Base-by-base conservation (phyloP, 2,797 vertebrate genomes). In the Leuciscus waleckii region DNA sequence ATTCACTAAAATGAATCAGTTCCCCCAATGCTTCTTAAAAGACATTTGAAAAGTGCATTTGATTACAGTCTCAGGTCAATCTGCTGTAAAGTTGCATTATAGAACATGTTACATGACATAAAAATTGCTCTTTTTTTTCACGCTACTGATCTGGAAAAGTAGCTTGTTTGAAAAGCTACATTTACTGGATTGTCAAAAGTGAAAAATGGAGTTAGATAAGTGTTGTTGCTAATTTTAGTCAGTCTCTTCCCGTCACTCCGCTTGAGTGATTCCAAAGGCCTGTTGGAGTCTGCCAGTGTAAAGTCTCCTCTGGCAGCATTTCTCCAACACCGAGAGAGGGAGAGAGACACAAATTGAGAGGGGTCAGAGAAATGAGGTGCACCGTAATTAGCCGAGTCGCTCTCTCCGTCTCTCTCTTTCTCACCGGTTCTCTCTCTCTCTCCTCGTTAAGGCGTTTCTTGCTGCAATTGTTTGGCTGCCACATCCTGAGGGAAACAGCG, bases 401-500 rank as follows among this genome's bases (percentile, higher is more conserved):
- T 85, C 74, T 67, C 43, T 82, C 63, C 0, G 2, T 51, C 61
- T 70, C 80, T 61, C 80, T 49, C 49, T 70, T 37, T 71, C 81
- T 74, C 81, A 71, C 81, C 37, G 7, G 43, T 46, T 67, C 37
- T 68, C 26, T 80, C 79, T 46, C 79, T 68, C 79, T 69, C 49
- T 58, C 51, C 80, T 81, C n/a, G 65, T 81, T 81, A 69, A 70
- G 65, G 80, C 16, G 5, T 81, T 58, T 71, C 67, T 69, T 89
- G 80, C 90, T 91, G 81, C 89, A 67, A 91, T 93, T 94, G 93
- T 94, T 94, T 92, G 82, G 89, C 92, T 92, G 92, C 92, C 90
- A 90, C 88, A 85, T 78, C 74, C 85, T 56, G 87, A 51, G 76
- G 89, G 85, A 85, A 89, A 71, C 89, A 51, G 90, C 85, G 81